Evolutionary conservation across 2,797 vertebrate species (phyloP).

Genomic region (Cephalopachus bancanus): DNA sequence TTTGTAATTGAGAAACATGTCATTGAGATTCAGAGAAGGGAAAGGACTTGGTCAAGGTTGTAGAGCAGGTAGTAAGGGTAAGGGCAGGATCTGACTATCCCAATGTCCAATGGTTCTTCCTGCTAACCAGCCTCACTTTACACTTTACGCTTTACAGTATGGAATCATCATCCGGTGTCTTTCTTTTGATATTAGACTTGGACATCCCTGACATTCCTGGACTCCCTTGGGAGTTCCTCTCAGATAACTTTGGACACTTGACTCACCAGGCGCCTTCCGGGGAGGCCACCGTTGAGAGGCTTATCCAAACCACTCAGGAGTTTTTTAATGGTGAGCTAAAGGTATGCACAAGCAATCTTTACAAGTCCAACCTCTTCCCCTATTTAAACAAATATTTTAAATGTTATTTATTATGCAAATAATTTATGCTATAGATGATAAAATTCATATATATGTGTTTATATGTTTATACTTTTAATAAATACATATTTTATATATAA

Average conservation of each 20-base stretch:
- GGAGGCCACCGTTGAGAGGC: neutral
- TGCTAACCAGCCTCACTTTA: neutral
- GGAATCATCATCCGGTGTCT: neutral
- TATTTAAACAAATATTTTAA: slow-evolving; percentile 35
- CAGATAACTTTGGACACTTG: neutral
- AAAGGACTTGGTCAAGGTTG: neutral
- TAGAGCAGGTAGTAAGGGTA: neutral
- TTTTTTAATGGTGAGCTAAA: slow-evolving; percentile 66
- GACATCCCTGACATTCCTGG: slow-evolving; percentile 52
- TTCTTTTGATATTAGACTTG: slow-evolving; percentile 61
- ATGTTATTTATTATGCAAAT: neutral
- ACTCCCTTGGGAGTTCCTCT: neutral
- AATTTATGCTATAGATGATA: neutral
- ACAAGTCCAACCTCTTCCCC: neutral
- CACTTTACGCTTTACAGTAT: no score
- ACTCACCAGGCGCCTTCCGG: neutral
- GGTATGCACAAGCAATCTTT: slow-evolving; percentile 57
- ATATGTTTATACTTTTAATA: neutral
- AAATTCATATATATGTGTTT: neutral
- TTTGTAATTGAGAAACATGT: slow-evolving; percentile 48
- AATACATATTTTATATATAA: neutral
- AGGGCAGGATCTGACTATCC: neutral
- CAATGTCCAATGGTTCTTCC: neutral
- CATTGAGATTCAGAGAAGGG: neutral
- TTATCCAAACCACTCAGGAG: slow-evolving; percentile 61